Conservation (phyloP, 2,113 vertebrate genomes). For the Narcine bancroftii region DNA sequence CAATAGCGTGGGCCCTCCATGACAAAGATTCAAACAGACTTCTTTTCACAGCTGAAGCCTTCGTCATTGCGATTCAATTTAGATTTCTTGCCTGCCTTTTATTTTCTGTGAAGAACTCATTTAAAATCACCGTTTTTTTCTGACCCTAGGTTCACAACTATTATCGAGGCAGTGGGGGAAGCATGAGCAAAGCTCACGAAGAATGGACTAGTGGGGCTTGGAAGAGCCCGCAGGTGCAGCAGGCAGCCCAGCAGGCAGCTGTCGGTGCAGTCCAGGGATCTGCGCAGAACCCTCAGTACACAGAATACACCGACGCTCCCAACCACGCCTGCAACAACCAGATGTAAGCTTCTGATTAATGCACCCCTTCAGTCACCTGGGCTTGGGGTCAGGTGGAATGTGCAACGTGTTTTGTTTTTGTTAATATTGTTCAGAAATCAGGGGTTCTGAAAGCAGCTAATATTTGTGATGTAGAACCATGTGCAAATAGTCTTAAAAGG, state of each 20-base stretch:
- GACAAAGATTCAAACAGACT: no score
- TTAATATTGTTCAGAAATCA: not conserved
- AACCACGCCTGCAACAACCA: constrained; percentile 92
- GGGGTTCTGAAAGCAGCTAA: not conserved
- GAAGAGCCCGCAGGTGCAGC: constrained; percentile 93
- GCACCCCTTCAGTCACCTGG: not conserved
- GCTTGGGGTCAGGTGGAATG: not conserved
- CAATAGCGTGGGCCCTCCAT: no score
- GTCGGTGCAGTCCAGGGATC: constrained; percentile 85
- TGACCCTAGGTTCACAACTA: constrained; percentile 80
- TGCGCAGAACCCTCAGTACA: constrained; percentile 59
- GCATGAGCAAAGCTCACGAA: constrained; percentile 93
- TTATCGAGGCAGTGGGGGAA: constrained; percentile 89
- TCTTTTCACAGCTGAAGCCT: no score
- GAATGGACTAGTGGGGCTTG: constrained; percentile 93
- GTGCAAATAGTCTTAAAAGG: constrained; percentile 20
- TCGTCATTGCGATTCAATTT: not conserved
- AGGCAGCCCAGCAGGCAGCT: constrained; percentile 86
- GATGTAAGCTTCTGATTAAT: constrained; percentile 61
- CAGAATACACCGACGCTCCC: constrained; percentile 84
- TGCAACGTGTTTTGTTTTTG: not conserved
- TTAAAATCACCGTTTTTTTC: not conserved
- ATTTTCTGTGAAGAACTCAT: not conserved
- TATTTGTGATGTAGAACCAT: constrained; percentile 36
- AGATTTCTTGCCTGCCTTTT: not conserved